phyloP scores from a whole-genome alignment of 2,113 vertebrate genomes.

The Chrysochloris asiatica region DNA sequence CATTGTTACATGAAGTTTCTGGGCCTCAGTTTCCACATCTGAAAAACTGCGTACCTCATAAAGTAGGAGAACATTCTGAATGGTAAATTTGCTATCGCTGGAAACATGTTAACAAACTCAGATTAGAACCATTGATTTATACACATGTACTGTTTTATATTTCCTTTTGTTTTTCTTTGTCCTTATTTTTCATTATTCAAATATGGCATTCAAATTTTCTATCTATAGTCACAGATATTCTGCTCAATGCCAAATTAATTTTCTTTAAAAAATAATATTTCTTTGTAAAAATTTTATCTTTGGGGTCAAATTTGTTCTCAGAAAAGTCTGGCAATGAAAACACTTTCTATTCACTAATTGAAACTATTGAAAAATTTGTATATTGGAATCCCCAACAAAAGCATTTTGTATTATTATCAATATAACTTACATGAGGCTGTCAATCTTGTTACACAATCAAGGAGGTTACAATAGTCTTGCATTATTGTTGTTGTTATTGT shows the following conservation, averaged over 20 bases:
- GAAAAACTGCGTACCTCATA: neutral
- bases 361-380: constrained; percentile 24
- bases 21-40: neutral
- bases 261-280: neutral
- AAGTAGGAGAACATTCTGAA: neutral
- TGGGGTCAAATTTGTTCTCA: constrained; percentile 11
- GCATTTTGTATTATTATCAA: constrained; percentile 42
- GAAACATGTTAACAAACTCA: neutral
- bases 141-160: neutral
- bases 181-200: neutral
- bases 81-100: neutral
- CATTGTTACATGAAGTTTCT: neutral
- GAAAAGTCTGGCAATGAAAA: neutral
- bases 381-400: neutral
- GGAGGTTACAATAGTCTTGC: neutral
- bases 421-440: constrained; percentile 44
- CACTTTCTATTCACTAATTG: constrained; percentile 8
- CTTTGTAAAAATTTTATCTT: neutral
- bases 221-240: neutral
- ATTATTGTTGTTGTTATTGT: neutral
- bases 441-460: constrained; percentile 44
- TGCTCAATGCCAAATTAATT: neutral
- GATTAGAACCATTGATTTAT: neutral
- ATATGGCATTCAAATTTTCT: constrained; percentile 13
- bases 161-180: neutral